Percentiles rank a stretch among this genome's conserved stretches.
Evolutionary conservation across 2,113 vertebrate genomes (phyloP).

Genomic region (Xiphias gladius): DNA sequence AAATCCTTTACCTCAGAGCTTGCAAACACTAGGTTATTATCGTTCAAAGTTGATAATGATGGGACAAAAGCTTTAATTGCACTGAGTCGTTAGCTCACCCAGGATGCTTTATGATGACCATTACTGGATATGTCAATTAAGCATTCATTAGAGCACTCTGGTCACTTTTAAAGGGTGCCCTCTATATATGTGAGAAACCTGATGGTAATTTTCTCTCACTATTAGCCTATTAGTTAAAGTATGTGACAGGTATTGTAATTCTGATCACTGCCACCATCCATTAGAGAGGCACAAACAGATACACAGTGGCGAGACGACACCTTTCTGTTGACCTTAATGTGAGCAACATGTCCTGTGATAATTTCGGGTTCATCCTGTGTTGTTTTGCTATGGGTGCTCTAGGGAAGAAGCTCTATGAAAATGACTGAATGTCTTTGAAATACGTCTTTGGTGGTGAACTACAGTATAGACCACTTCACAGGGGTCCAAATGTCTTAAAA

Average conservation of each 20-base stretch:
- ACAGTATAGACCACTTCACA: not conserved
- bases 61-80: constrained; percentile 58
- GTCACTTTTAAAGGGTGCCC: constrained; percentile 27
- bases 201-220: constrained; percentile 54
- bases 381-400: not conserved
- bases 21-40: constrained; percentile 22
- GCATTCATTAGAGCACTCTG: constrained; percentile 48
- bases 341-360: not conserved
- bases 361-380: not conserved
- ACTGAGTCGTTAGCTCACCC: constrained; percentile 17
- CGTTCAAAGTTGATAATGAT: constrained; percentile 55
- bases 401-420: not conserved
- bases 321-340: constrained; percentile 65
- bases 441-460: not conserved
- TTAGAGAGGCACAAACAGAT: constrained; percentile 46
- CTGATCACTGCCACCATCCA: constrained; percentile 33
- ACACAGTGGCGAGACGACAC: constrained; percentile 17
- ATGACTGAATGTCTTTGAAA: not conserved
- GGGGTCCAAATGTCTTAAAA: constrained; percentile 37
- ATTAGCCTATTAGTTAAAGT: constrained; percentile 48
- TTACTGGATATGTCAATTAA: constrained; percentile 67
- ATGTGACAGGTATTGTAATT: constrained; percentile 68
- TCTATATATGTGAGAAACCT: constrained; percentile 41
- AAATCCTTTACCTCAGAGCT: constrained; percentile 23
- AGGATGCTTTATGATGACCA: constrained; percentile 51